Evolutionary conservation across 1,140 invertebrate genomes (phyloP).

Genomic region (Trachymyrmex septentrionalis): DNA sequence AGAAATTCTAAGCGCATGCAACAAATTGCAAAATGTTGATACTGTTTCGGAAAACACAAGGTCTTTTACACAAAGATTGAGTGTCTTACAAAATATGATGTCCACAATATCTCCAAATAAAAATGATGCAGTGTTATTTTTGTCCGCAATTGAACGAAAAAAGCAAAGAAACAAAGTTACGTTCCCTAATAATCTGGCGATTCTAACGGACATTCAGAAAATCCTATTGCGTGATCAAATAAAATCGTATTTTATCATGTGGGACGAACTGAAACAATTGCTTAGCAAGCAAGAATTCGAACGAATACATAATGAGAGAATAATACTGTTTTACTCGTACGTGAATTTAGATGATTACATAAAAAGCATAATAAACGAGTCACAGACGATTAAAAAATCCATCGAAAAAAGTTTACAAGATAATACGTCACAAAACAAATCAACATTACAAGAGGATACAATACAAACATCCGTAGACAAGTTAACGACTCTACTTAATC

Average conservation of each 20-base stretch:
- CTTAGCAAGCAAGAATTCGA: background rate
- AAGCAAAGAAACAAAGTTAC: background rate
- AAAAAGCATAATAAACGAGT: background rate
- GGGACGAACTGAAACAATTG: background rate
- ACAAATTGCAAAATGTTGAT: background rate
- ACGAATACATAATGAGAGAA: background rate
- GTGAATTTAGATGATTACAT: background rate
- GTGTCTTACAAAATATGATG: background rate
- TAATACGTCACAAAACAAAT: background rate
- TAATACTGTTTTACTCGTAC: background rate
- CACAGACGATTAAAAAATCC: background rate
- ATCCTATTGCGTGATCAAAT: constrained; percentile 25
- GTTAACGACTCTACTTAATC: background rate
- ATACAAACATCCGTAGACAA: background rate
- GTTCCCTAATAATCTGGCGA: background rate
- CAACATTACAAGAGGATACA: background rate
- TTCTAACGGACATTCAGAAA: constrained; percentile 56
- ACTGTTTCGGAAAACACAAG: background rate
- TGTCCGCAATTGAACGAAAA: background rate
- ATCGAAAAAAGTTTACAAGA: background rate
- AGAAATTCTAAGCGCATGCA: background rate
- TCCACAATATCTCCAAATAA: background rate
- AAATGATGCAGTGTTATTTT: background rate
- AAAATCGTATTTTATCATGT: background rate
- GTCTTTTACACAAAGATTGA: background rate